A percentile compares a stretch with the other conserved stretches of the same genome.
phyloP scores from a whole-genome alignment of 2,797 vertebrate species.

The Diglossa cyanea region DNA sequence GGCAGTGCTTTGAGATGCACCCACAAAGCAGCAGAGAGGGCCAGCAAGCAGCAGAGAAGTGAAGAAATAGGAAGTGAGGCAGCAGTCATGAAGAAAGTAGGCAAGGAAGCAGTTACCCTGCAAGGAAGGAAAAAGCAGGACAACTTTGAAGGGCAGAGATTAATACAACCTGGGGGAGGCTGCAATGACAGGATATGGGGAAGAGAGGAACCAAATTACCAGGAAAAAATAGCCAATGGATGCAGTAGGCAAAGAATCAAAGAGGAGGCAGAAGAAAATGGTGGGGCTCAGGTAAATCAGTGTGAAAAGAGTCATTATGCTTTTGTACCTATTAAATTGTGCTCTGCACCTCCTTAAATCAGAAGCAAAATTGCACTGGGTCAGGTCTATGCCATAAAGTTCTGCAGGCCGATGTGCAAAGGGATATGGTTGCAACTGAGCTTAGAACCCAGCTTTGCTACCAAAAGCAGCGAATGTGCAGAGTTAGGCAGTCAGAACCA shows the following conservation, averaged over 20 bases:
- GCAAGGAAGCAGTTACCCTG: slow-evolving; percentile 29
- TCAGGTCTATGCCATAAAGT: neutral
- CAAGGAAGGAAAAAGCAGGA: slow-evolving; percentile 35
- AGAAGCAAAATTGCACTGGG: neutral
- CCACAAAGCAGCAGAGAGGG: neutral
- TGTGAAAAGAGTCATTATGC: neutral
- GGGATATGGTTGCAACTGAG: neutral
- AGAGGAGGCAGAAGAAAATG: neutral
- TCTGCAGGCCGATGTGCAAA: neutral
- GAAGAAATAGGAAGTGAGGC: slow-evolving; percentile 54
- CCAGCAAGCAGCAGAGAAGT: neutral
- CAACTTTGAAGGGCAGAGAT: slow-evolving; percentile 24
- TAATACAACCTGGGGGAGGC: neutral
- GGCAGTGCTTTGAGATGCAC: neutral
- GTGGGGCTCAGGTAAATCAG: neutral
- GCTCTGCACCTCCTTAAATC: neutral
- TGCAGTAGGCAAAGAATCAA: neutral
- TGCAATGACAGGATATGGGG: neutral
- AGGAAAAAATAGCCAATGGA: neutral
- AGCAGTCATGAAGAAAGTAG: slow-evolving; percentile 18
- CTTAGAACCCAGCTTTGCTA: rapidly evolving
- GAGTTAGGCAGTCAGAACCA: neutral
- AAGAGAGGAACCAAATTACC: neutral
- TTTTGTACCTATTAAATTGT: neutral
- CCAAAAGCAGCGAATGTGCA: neutral